Percentiles rank a stretch among this genome's conserved stretches.
Evolutionary conservation across 2,113 vertebrate species (phyloP).

Genomic region (Mormoops blainvillei): DNA sequence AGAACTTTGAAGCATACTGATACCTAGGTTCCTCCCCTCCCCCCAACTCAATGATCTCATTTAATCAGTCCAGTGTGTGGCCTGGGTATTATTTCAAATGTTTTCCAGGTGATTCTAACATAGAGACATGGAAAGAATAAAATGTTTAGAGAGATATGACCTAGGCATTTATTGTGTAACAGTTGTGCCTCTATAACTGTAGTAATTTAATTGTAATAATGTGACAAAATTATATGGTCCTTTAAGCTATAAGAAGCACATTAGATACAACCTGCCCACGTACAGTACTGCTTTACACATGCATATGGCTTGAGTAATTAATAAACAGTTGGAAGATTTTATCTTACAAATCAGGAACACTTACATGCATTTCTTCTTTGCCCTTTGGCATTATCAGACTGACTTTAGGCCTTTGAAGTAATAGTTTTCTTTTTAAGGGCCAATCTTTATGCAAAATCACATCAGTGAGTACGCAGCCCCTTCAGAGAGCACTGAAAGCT

Average conservation of each 20-base stretch:
- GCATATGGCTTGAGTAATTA: neutral
- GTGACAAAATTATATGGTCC: neutral
- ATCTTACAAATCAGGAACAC: neutral
- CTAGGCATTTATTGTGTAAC: neutral
- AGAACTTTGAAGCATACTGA: neutral
- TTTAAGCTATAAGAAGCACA: neutral
- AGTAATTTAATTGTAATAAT: neutral
- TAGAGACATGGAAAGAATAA: neutral
- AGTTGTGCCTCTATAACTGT: neutral
- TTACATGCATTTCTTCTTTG: neutral
- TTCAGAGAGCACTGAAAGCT: neutral
- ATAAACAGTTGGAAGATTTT: neutral
- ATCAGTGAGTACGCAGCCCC: neutral
- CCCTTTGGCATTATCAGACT: neutral
- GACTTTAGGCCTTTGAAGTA: neutral
- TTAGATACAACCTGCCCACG: neutral
- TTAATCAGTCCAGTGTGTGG: neutral
- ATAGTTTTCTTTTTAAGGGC: neutral
- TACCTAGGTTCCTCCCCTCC: rapidly evolving
- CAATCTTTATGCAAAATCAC: neutral
- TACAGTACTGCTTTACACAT: neutral
- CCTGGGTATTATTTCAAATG: neutral
- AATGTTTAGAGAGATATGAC: neutral
- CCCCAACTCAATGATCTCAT: neutral
- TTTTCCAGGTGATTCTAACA: neutral